Evolutionary conservation across 2,113 vertebrate genomes (phyloP).

Genomic region (Phyllostomus hastatus): DNA sequence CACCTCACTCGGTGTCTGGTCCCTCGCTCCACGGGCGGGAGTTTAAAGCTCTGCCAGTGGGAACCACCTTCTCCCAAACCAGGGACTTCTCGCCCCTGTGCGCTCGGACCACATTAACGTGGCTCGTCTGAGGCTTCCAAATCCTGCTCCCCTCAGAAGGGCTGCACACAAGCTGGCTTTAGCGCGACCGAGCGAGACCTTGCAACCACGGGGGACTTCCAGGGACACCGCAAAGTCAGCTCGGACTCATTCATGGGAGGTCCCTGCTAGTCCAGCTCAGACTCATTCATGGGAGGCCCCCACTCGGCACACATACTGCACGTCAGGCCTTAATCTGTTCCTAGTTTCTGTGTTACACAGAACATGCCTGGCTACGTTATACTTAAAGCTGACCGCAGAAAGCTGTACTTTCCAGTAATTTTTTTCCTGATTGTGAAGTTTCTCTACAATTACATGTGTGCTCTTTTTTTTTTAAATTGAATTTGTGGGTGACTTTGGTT

Average conservation of each 20-base stretch:
- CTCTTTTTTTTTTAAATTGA: not conserved
- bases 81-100: not conserved
- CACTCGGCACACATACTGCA: not conserved
- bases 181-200: not conserved
- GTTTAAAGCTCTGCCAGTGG: not conserved
- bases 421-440: not conserved
- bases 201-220: not conserved
- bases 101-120: not conserved
- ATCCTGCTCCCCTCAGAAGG: not conserved
- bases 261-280: not conserved
- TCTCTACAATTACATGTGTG: not conserved
- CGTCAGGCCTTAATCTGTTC: not conserved
- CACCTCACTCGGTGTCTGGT: not conserved
- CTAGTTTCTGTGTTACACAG: not conserved
- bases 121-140: not conserved
- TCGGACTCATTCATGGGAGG: not conserved
- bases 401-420: not conserved
- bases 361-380: not conserved
- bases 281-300: not conserved
- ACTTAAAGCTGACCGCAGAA: not conserved
- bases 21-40: not conserved
- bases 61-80: not conserved
- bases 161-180: not conserved
- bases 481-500: not conserved
- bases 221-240: not conserved